Evolutionary conservation across 1,140 invertebrate species (phyloP).

Genomic region (Hypsibius dujardini): DNA sequence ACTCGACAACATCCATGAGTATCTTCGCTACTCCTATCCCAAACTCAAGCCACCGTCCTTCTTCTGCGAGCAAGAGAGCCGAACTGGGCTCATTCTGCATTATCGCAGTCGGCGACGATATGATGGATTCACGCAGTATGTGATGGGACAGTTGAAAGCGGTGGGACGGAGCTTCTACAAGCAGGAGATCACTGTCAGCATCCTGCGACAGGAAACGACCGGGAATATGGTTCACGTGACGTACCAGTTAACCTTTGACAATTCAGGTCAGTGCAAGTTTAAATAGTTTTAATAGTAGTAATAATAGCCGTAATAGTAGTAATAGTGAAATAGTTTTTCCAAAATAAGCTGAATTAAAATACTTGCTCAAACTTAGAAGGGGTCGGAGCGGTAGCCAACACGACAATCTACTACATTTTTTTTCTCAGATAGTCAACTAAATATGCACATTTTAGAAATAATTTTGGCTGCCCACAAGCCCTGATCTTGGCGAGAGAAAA

Average conservation of each 20-base stretch:
- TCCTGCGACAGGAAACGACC: conserved; percentile 61
- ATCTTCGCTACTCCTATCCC: conserved; percentile 87
- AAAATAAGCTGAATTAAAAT: no score
- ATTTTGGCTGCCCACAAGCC: no score
- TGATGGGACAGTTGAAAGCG: conserved; percentile 75
- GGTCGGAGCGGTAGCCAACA: no score
- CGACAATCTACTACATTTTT: no score
- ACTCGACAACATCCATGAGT: conserved; percentile 88
- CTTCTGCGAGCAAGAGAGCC: conserved; percentile 83
- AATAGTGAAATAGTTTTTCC: no score
- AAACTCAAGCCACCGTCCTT: conserved; percentile 79
- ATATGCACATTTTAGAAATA: no score
- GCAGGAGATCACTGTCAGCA: conserved; percentile 73
- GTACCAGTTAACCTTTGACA: conserved; percentile 81
- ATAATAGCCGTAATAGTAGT: no score
- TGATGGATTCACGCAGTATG: conserved; percentile 74
- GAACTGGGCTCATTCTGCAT: conserved; percentile 66
- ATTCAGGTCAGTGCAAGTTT: conserved; percentile 53
- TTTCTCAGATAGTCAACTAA: no score
- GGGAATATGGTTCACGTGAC: conserved; percentile 78
- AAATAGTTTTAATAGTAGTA: no score
- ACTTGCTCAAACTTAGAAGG: no score
- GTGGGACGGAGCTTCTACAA: conserved; percentile 77
- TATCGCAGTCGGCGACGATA: conserved; percentile 61
- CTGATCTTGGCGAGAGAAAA: no score